These are phyloP conservation scores for Pedionomus torquatus DNA, from an alignment of 2,113 vertebrate species.

Conservation along the genomic window DNA sequence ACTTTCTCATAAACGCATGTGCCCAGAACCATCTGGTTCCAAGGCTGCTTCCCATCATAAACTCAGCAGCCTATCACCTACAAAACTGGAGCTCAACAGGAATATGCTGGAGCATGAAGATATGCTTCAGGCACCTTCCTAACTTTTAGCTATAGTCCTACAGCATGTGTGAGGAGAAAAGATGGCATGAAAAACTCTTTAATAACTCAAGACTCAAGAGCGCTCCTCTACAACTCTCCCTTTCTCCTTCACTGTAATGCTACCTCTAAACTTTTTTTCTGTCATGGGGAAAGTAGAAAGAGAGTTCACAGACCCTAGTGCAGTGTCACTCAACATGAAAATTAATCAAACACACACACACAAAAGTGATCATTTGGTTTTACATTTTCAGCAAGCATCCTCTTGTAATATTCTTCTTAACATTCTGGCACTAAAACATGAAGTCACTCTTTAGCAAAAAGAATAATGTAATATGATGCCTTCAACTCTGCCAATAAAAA, in stretches of 20 bases:
- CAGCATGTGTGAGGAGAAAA: neutral
- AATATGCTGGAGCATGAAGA: neutral
- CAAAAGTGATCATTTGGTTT: neutral
- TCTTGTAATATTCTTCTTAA: neutral
- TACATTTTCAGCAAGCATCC: neutral
- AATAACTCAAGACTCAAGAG: neutral
- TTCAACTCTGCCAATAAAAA: neutral
- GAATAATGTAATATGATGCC: neutral
- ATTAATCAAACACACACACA: neutral
- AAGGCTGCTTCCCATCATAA: neutral
- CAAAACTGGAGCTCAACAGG: conserved; percentile 4
- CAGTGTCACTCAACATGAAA: neutral
- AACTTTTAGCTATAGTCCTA: neutral
- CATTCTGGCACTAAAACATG: neutral
- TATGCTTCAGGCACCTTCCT: neutral
- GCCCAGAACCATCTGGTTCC: conserved; percentile 18
- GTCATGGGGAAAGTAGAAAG: neutral
- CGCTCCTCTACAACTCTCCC: neutral
- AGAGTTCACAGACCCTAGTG: neutral
- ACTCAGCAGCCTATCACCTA: neutral
- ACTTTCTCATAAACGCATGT: neutral
- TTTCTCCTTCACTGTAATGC: neutral
- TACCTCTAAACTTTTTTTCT: neutral
- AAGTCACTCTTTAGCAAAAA: neutral
- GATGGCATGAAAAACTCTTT: neutral